Evolutionary conservation across 2,113 vertebrate species (phyloP), one percentile per base, ranked within the genome.

Genomic region (Dipodomys spectabilis): DNA sequence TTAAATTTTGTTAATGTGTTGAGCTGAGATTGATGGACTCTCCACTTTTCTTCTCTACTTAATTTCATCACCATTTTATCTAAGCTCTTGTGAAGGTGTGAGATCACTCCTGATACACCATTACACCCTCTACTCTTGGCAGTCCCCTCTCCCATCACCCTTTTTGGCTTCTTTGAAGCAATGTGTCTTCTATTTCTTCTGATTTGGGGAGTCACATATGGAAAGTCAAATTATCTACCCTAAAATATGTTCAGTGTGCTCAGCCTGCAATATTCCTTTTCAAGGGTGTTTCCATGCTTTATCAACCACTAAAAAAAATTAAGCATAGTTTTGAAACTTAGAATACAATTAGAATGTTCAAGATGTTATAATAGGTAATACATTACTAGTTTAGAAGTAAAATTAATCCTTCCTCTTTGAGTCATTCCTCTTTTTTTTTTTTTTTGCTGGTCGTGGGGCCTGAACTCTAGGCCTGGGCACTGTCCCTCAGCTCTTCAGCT

Each of bases 71-170:
- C 0, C 10, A 57, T 78, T 19, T 82, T n/a, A 86, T 49, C 13
- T 39, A 81, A 67, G 23, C 12, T 44, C 18, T 86, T 64, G 30
- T 11, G 45, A 86, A 88, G 67, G 11, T 1, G 28, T 90, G 5
- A 28, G 1, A 28, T 69, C 2, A 57, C 22, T 20, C 11, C 39
- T 39, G 5, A 39, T 39, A 39, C 5, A 39, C 39, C 5, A 39
- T 39, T n/a, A n/a, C n/a, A n/a, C n/a, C n/a, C n/a, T n/a, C n/a
- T n/a, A n/a, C n/a, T 53, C 9, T 62, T 81, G 71, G 2, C 0
- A 49, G 0, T 44, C 5, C 19, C 7, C n/a, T 12, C 15, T 7
- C 45, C 19, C 9, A n/a, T 25, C 6, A 1, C 27, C 1, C 35
- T 60, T 23, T 83, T 10, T 85, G n/a, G 28, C 57, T 82, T 87